Percentiles rank a stretch among this genome's conserved stretches.
Conservation (phyloP, 53 echinoderm and acorn worm genomes). For the Antedon mediterranea region DNA sequence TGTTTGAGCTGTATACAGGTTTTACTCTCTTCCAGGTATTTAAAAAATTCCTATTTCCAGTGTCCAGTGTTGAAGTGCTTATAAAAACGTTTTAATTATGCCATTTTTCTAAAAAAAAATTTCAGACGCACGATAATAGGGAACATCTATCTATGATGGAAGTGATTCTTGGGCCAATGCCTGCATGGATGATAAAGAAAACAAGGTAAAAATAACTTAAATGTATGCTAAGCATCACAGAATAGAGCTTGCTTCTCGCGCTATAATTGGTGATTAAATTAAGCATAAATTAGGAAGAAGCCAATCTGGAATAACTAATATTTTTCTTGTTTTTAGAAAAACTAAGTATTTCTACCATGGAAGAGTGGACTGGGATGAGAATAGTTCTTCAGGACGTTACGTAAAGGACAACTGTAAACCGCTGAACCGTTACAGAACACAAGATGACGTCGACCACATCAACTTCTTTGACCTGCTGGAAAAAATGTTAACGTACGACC, state of each 20-base stretch:
- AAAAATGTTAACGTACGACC: conserved; percentile 70
- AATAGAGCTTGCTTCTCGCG: too few species aligned
- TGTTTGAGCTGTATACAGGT: conserved; percentile 89
- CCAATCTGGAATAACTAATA: background rate
- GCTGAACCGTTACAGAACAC: conserved; percentile 32
- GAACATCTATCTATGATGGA: conserved; percentile 98
- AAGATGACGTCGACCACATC: conserved; percentile 38
- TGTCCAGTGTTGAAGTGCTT: too few species aligned
- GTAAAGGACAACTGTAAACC: conserved; percentile 90
- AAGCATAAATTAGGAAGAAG: too few species aligned
- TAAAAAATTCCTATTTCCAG: background rate
- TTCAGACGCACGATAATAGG: conserved; percentile 87
- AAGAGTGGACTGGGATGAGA: conserved; percentile 57
- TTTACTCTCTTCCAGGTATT: conserved; percentile 85
- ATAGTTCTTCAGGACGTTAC: conserved; percentile 81
- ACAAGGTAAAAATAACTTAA: conserved; percentile 38
- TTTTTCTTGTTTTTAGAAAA: conserved; percentile 40
- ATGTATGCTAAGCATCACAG: too few species aligned
- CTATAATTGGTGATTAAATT: too few species aligned
- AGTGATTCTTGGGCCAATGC: conserved; percentile 57
- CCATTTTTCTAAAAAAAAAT: background rate
- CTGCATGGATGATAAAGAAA: conserved; percentile 73
- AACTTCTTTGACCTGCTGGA: conserved; percentile 63
- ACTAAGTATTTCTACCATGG: conserved; percentile 71
- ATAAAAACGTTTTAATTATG: too few species aligned